These are phyloP conservation scores for Tychaedon coryphoeus DNA, from an alignment of 2,113 vertebrate genomes.

Conservation along the genomic window DNA sequence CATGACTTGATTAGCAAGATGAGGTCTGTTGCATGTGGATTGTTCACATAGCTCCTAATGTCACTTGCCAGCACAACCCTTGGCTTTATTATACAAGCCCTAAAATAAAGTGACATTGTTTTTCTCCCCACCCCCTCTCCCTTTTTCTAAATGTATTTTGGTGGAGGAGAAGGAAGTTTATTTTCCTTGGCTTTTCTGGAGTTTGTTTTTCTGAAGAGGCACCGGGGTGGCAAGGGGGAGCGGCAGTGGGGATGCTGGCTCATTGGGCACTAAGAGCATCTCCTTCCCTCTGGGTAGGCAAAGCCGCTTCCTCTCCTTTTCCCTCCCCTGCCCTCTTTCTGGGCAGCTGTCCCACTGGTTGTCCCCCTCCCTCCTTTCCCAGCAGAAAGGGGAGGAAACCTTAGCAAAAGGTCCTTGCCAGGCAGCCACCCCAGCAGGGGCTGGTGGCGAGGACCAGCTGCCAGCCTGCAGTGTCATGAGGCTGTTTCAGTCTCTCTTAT, in stretches of 20 bases:
- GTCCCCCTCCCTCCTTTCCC: not conserved
- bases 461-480: not conserved
- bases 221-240: not conserved
- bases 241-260: fast-evolving
- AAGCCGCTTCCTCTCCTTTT: not conserved
- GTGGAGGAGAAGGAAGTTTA: not conserved
- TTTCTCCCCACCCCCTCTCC: not conserved
- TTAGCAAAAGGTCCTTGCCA: not conserved
- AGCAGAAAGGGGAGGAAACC: not conserved
- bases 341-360: not conserved
- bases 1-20: not conserved
- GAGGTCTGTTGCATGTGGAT: not conserved
- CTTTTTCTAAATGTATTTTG: not conserved
- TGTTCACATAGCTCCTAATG: not conserved
- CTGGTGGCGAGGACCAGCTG: not conserved
- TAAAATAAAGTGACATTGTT: not conserved
- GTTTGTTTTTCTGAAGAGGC: conserved; percentile 13
- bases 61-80: not conserved
- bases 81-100: not conserved
- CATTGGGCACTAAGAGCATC: not conserved
- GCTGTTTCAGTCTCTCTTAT: not conserved
- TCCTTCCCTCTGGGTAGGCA: not conserved
- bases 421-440: not conserved
- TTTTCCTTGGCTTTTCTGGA: conserved; percentile 25
- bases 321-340: not conserved